These are phyloP conservation scores for Corythaeola cristata DNA, from an alignment of 2,113 vertebrate species.

Conservation along the genomic window DNA sequence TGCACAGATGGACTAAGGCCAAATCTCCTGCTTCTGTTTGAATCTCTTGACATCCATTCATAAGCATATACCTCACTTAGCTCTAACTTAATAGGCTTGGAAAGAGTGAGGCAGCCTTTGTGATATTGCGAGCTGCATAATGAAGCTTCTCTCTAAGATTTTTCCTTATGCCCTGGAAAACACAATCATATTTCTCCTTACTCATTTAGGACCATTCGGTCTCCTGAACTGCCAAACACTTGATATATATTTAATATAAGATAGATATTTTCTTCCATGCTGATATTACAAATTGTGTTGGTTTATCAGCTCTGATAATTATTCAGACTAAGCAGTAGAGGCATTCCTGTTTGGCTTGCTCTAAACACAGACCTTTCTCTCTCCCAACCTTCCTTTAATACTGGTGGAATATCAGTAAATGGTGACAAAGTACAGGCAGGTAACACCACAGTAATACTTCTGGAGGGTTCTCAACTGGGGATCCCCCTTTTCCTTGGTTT, in stretches of 20 bases:
- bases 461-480: background rate
- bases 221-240: background rate
- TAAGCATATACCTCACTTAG: background rate
- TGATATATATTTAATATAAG: background rate
- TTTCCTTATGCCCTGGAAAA: background rate
- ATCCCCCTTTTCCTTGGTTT: background rate
- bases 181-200: background rate
- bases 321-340: background rate
- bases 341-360: background rate
- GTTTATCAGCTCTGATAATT: conserved; percentile 28
- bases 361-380: background rate
- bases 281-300: background rate
- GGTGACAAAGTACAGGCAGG: background rate
- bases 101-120: background rate
- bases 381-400: background rate
- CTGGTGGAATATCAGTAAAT: background rate
- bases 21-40: background rate
- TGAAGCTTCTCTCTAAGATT: background rate
- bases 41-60: background rate
- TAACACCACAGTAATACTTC: background rate
- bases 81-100: background rate
- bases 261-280: background rate
- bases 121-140: background rate
- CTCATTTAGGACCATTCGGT: background rate
- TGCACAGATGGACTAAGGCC: background rate